Evolutionary conservation across 2,797 vertebrate species (phyloP), one percentile per base, ranked within the genome.

Genomic region (Fistularia tabacaria): DNA sequence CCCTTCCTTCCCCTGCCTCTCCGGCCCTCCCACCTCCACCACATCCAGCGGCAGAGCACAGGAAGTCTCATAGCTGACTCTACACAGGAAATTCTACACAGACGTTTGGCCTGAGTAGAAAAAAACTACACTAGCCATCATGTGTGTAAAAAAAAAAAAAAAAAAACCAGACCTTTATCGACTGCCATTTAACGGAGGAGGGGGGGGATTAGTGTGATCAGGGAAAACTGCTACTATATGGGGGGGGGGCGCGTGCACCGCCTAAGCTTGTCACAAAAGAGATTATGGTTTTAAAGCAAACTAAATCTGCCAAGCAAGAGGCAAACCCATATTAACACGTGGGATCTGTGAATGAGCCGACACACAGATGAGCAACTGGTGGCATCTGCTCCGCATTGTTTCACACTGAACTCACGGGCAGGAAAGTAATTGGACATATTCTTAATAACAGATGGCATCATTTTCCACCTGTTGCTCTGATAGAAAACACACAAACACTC

Each of bases 31-130:
- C 59, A 1, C 7, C 54, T 41, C 53, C 72, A 15, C 49, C 44
- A 51, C 50, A 72, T 80, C 79, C 78, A 84, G 65, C 69, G 62
- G 54, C 75, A 68, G 38, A 78, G 68, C 3, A 80, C 83, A 88
- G 87, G 88, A 90, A 90, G 88, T 87, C 81, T 88, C 81, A 76
- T 71, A 74, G 76, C 81, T 10, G 73, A 77, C 79, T 72, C 77
- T 70, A 75, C 78, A 86, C 87, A 89, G 88, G 88, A 90, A 86
- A 86, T 82, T 85, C 86, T 81, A 69, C 82, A 77, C 76, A 81
- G 69, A 82, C 73, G 71, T 79, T 77, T 79, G 82, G 80, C 81
- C 59, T 11, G 0, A 56, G 66, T 79, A 74, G 70, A 69, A 36
- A 79, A 83, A 51, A 81, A 75, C 57, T 50, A 61, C 61, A 14